These are phyloP conservation scores for Phymanthus crucifer DNA, from an alignment of 92 coral and sea anemone genomes.

Conservation along the genomic window DNA sequence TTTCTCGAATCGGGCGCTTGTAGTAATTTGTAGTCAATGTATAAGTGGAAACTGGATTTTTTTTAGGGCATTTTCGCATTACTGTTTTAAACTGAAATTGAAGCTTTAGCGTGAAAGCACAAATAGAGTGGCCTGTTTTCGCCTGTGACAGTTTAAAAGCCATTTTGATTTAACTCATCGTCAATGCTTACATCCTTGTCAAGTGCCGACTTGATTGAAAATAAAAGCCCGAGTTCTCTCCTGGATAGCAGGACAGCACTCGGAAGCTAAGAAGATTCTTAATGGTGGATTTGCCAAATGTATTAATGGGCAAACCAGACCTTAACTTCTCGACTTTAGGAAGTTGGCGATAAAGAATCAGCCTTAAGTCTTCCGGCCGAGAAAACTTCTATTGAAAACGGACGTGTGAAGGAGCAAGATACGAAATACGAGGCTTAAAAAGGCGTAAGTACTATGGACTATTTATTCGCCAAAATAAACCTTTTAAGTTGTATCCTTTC, in stretches of 20 bases:
- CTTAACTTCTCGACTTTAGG: slow-evolving; percentile 6
- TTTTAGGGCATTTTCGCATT: neutral
- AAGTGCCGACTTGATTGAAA: neutral
- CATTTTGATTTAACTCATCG: slow-evolving; percentile 4
- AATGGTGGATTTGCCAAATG: slow-evolving; percentile 34
- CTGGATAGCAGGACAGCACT: neutral
- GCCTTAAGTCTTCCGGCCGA: slow-evolving; percentile 36
- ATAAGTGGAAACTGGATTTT: neutral
- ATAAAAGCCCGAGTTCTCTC: slow-evolving; percentile 11
- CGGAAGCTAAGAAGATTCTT: slow-evolving; percentile 32
- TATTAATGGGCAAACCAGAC: slow-evolving; percentile 23
- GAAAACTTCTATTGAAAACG: slow-evolving; percentile 15
- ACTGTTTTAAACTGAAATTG: neutral
- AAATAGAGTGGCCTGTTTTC: neutral
- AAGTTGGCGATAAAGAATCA: slow-evolving; percentile 34
- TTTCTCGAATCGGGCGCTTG: neutral
- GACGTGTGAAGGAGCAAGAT: slow-evolving; percentile 12
- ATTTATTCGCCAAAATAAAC: slow-evolving; percentile 5
- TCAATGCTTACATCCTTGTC: slow-evolving; percentile 3
- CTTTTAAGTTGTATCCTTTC: neutral
- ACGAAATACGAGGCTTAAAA: slow-evolving; percentile 22
- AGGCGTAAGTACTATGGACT: neutral
- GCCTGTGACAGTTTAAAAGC: neutral
- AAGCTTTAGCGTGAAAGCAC: neutral
- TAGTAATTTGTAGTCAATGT: neutral